Conservation (phyloP, 1,140 invertebrate species). For the Thaumatotibia leucotreta region DNA sequence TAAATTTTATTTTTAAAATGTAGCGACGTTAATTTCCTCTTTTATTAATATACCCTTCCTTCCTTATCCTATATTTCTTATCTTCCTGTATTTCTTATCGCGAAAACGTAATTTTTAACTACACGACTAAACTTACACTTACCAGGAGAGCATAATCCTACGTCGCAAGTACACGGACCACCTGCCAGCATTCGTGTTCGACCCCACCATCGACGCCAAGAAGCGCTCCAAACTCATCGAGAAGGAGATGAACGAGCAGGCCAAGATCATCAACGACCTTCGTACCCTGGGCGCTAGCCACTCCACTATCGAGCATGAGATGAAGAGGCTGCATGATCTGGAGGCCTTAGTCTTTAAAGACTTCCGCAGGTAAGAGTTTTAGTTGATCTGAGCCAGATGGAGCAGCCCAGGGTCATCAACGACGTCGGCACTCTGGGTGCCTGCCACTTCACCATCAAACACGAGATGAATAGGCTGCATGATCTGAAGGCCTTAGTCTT, state of each 20-base stretch:
- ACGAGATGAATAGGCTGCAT: no score
- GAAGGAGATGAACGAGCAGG: conserved; percentile 97
- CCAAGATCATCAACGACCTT: conserved; percentile 95
- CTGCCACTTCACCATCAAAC: no score
- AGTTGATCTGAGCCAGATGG: conserved; percentile 94
- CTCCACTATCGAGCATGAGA: conserved; percentile 93
- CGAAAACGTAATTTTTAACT: no score
- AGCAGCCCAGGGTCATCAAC: conserved; percentile 95
- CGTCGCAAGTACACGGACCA: conserved; percentile 82
- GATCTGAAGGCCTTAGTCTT: no score
- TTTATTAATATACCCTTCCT: no score
- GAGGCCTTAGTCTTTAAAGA: conserved; percentile 95
- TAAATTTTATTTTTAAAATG: no score
- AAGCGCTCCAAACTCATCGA: conserved; percentile 95
- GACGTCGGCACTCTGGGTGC: conserved; percentile 93
- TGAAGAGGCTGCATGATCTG: conserved; percentile 91
- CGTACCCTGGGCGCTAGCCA: conserved; percentile 93
- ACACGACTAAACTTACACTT: no score
- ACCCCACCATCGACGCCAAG: conserved; percentile 90
- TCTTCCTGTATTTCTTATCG: no score
- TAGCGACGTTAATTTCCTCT: no score
- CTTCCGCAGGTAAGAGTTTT: conserved; percentile 80
- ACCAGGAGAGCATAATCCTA: conserved; percentile 82
- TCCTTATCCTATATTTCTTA: no score
- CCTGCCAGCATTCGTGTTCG: conserved; percentile 91